Evolutionary conservation across 2,113 vertebrate genomes (phyloP).

Genomic region (Natator depressus): DNA sequence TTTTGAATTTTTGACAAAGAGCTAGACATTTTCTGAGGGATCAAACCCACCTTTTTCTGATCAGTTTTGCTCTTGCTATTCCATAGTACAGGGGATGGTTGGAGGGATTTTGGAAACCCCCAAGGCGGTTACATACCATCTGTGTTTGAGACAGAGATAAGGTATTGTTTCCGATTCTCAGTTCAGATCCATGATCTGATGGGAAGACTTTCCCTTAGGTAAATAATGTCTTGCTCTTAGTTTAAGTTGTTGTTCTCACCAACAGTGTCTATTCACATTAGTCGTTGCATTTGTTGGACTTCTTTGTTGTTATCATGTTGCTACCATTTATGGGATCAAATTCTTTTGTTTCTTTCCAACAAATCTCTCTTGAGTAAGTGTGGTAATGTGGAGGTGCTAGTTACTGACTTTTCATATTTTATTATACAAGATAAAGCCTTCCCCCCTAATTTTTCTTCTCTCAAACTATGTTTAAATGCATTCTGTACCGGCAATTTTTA

Average conservation of each 20-base stretch:
- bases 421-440: not conserved
- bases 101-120: not conserved
- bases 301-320: slow-evolving; percentile 21
- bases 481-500: not conserved
- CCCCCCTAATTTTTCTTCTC: not conserved
- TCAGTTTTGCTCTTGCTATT: not conserved
- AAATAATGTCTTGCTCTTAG: not conserved
- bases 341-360: slow-evolving; percentile 1
- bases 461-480: not conserved
- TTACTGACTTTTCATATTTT: not conserved
- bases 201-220: not conserved
- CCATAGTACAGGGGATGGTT: not conserved
- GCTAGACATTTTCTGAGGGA: rapidly evolving
- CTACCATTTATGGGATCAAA: not conserved
- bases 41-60: not conserved
- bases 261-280: not conserved
- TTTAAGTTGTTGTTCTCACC: not conserved
- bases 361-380: slow-evolving; percentile 16
- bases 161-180: not conserved
- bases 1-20: not conserved
- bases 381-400: slow-evolving; percentile 26
- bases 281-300: not conserved
- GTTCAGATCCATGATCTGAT: not conserved
- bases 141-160: not conserved
- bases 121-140: not conserved